A percentile compares a stretch with the other conserved stretches of the same genome.
Evolutionary conservation across 2,113 vertebrate species (phyloP).

Genomic region (Cochlearius cochlearius): DNA sequence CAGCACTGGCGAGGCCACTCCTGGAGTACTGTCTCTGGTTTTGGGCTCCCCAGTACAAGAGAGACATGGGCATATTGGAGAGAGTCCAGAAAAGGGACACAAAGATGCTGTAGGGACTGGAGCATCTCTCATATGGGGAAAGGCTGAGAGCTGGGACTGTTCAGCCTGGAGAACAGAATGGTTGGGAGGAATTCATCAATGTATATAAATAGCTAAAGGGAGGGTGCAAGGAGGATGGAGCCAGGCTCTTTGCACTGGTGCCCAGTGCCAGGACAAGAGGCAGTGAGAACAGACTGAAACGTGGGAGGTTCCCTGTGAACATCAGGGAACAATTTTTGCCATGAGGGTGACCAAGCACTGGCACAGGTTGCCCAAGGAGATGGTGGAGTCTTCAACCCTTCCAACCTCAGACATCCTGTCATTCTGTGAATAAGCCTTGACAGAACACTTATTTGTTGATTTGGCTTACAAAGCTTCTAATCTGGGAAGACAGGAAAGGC

Average conservation of each 20-base stretch:
- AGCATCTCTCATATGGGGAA: not conserved
- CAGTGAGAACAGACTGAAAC: too few species aligned
- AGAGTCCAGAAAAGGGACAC: not conserved
- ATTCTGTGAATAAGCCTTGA: not conserved
- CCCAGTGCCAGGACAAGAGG: too few species aligned
- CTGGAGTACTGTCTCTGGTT: not conserved
- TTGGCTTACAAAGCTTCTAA: not conserved
- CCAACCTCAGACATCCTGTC: not conserved
- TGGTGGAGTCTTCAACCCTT: not conserved
- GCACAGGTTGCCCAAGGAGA: not conserved
- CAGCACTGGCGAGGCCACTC: not conserved
- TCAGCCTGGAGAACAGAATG: not conserved
- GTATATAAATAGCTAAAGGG: too few species aligned
- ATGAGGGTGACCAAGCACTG: accelerated
- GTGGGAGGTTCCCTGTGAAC: not conserved
- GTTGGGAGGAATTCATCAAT: too few species aligned
- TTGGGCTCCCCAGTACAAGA: not conserved
- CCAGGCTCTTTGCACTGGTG: too few species aligned
- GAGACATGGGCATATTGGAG: not conserved
- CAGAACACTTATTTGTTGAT: not conserved
- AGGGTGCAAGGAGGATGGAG: too few species aligned
- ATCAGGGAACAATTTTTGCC: not conserved
- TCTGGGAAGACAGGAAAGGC: not conserved
- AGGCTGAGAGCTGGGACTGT: not conserved
- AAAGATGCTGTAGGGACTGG: not conserved